Evolutionary conservation across 2,888 invertebrate genomes (phyloP).

Genomic region (Cynaeus angustus): DNA sequence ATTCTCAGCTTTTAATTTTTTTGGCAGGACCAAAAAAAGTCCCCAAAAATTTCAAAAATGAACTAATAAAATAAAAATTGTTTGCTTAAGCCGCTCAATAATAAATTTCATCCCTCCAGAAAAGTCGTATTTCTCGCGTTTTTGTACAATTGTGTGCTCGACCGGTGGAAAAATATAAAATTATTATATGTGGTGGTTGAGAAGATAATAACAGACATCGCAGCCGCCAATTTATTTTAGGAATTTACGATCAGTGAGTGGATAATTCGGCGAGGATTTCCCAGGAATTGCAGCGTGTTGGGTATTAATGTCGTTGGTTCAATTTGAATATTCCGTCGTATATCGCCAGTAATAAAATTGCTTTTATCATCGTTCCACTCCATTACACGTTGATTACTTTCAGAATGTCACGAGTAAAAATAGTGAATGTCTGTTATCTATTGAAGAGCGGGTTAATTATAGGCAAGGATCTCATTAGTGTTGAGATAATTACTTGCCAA

Average conservation of each 20-base stretch:
- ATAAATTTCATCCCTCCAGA: too few relatives aligned
- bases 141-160: too few relatives aligned
- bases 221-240: conserved; percentile 30
- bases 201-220: not conserved
- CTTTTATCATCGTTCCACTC: conserved; percentile 66
- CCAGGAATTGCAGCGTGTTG: conserved; percentile 41
- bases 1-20: too few relatives aligned
- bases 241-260: conserved; percentile 41
- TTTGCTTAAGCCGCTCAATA: too few relatives aligned
- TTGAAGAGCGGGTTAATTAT: conserved; percentile 63
- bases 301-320: conserved; percentile 51
- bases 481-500: conserved; percentile 60
- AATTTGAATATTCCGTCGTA: conserved; percentile 48
- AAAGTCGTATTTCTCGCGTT: too few relatives aligned
- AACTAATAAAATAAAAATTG: too few relatives aligned
- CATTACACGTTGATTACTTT: conserved; percentile 66
- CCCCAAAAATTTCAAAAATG: too few relatives aligned
- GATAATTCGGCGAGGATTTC: conserved; percentile 41
- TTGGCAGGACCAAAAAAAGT: too few relatives aligned
- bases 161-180: too few relatives aligned
- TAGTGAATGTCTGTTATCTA: conserved; percentile 53
- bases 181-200: not conserved
- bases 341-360: conserved; percentile 65
- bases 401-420: conserved; percentile 62
- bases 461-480: conserved; percentile 59